phyloP scores from a whole-genome alignment of 92 coral and sea anemone species.

The Epizoanthus illoricatus region DNA sequence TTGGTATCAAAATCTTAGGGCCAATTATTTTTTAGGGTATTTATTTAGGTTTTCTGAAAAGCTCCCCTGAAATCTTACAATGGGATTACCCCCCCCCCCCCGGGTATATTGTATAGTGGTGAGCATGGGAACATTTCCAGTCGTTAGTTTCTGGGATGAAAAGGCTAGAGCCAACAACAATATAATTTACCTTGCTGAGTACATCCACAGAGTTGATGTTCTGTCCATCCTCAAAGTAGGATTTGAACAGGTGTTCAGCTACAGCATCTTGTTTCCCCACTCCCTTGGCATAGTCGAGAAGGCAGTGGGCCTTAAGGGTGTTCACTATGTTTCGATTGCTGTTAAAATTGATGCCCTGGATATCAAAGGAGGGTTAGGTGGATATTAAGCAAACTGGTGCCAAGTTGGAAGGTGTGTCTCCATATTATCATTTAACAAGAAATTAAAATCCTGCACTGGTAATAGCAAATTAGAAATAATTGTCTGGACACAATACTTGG shows the following conservation, averaged over 20 bases:
- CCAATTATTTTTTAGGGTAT: too few species aligned
- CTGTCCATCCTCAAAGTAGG: conserved; percentile 78
- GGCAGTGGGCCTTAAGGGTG: conserved; percentile 93
- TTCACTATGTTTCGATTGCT: conserved; percentile 69
- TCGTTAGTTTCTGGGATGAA: too few species aligned
- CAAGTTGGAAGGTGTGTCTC: neutral
- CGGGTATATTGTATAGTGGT: too few species aligned
- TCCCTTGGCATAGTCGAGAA: conserved; percentile 85
- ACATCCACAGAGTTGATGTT: conserved; percentile 69
- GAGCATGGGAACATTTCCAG: too few species aligned
- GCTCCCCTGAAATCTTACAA: too few species aligned
- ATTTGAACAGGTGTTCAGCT: conserved; percentile 73
- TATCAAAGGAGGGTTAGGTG: neutral
- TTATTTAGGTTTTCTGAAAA: too few species aligned
- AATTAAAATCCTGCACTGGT: too few species aligned
- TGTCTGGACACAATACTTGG: too few species aligned
- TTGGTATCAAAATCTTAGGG: too few species aligned
- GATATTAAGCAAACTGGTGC: too few species aligned
- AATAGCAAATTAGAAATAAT: neutral
- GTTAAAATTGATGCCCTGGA: conserved; percentile 83
- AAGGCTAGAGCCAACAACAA: too few species aligned
- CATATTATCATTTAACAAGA: neutral
- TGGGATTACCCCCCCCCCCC: too few species aligned
- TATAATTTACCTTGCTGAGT: conserved; percentile 47
- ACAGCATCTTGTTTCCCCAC: conserved; percentile 83